Conservation (phyloP, 2,888 invertebrate genomes). For the Malthinus seriepunctatus region DNA sequence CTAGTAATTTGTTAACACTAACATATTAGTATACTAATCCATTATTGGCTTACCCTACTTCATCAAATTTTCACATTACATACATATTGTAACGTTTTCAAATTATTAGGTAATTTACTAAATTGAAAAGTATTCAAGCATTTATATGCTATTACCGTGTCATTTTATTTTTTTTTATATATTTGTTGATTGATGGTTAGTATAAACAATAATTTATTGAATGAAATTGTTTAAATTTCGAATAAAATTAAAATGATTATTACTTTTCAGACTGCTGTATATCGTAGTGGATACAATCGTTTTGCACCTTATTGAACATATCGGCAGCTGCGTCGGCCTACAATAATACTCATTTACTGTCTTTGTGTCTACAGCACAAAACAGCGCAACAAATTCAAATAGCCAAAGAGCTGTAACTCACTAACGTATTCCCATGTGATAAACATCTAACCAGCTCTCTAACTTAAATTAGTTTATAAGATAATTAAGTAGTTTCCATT, state of each 20-base stretch:
- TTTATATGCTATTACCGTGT: not conserved
- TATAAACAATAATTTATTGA: no score
- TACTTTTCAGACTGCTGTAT: slow-evolving; percentile 81
- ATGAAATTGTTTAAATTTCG: no score
- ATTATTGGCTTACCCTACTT: no score
- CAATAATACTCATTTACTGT: slow-evolving; percentile 41
- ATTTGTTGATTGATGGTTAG: no score
- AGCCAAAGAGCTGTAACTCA: slow-evolving; percentile 55
- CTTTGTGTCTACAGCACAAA: slow-evolving; percentile 51
- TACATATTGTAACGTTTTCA: no score
- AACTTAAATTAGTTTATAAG: slow-evolving; percentile 40
- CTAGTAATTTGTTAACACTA: no score
- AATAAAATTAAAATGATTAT: no score
- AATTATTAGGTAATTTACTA: no score
- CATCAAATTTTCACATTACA: no score
- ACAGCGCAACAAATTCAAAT: slow-evolving; percentile 46
- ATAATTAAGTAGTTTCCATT: slow-evolving; percentile 43
- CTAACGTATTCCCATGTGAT: slow-evolving; percentile 55
- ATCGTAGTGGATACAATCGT: slow-evolving; percentile 92
- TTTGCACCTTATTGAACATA: slow-evolving; percentile 86
- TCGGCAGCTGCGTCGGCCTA: slow-evolving; percentile 52
- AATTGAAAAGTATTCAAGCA: not conserved
- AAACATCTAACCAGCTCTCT: slow-evolving; percentile 55
- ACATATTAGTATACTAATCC: no score
- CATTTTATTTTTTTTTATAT: no score